Base-by-base conservation (phyloP, 1,140 invertebrate genomes). In the Platyura marginata region DNA sequence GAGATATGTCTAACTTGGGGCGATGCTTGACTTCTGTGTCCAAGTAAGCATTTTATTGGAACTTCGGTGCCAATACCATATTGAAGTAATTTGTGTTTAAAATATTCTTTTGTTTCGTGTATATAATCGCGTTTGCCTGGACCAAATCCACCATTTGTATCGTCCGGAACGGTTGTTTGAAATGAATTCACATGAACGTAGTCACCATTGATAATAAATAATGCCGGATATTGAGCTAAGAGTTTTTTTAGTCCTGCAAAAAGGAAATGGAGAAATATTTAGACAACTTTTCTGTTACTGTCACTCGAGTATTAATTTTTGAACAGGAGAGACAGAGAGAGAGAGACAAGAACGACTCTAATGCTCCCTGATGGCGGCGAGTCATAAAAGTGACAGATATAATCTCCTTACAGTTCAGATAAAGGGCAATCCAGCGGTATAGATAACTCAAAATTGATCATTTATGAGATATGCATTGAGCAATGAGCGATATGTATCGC, bases 1-100 rank as follows among this genome's bases (percentile, higher is more conserved):
- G 90, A 94, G 48, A 96, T 90, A 57, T 95, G 89, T 42, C 92
- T 73, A 44, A 96, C 88, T 70, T 95, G 90, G 6, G 89, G 89
- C 22, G 88, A 89, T 10, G 92, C 91, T 64, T 92, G 88, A 34
- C 85, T 91, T 45, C 89, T 69, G 65, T 95, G 91, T 1, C 91
- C 91, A 15, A 94, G 66, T 33, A 95, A 69, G 62, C 85, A 90
- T 62, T 88, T 88, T 21, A 95, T 91, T 8, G 91, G 89, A 33
- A 93, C 86, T 69, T 91, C 82, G 3, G 82, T 88, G 44, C 85
- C 81, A 47, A 79, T 73, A 29, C 89, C 85, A 63, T 93, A 90
- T 61, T 92, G 82, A 39, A 82, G 68, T 53, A 94, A 72, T 65
- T 93, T 91, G 55, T 81, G 77, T 13, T 81, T 79, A 65, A 96